Conservation (phyloP, 2,888 invertebrate genomes). For the Aleiodes leptofemur region DNA sequence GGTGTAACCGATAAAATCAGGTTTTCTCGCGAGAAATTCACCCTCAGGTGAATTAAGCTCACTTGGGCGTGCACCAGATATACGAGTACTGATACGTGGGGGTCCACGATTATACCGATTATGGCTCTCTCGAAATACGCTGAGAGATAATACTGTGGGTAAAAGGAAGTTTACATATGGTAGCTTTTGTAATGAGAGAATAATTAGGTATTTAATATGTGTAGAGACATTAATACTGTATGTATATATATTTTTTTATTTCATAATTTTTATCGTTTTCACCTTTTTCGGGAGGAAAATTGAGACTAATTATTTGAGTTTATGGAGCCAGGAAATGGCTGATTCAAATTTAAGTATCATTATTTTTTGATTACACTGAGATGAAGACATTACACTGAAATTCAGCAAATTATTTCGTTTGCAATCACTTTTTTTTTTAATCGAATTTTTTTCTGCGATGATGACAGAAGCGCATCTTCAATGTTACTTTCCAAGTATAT, state of each 20-base stretch:
- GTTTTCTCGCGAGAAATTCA: conserved; percentile 34
- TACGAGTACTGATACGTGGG: conserved; percentile 21
- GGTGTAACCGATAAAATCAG: conserved; percentile 28
- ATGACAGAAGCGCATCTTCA: no score
- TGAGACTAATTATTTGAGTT: conserved; percentile 11
- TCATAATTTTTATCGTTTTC: neutral
- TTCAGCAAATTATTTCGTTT: neutral
- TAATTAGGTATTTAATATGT: conserved; percentile 29
- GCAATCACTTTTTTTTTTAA: neutral
- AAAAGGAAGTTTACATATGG: conserved; percentile 22
- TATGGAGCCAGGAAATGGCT: neutral
- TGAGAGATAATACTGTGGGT: conserved; percentile 14
- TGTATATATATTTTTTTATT: neutral
- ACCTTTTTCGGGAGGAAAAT: neutral
- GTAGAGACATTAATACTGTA: neutral
- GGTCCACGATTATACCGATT: conserved; percentile 18
- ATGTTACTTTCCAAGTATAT: no score
- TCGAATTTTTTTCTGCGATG: neutral
- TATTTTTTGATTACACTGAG: conserved; percentile 19
- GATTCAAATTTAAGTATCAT: conserved; percentile 14
- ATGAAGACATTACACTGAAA: conserved; percentile 21
- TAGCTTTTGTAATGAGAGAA: conserved; percentile 31
- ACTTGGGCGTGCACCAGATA: conserved; percentile 36
- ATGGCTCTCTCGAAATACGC: neutral
- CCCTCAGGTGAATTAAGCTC: conserved; percentile 31